Evolutionary conservation across 2,888 invertebrate species (phyloP).

Genomic region (Anthoptus insignis): DNA sequence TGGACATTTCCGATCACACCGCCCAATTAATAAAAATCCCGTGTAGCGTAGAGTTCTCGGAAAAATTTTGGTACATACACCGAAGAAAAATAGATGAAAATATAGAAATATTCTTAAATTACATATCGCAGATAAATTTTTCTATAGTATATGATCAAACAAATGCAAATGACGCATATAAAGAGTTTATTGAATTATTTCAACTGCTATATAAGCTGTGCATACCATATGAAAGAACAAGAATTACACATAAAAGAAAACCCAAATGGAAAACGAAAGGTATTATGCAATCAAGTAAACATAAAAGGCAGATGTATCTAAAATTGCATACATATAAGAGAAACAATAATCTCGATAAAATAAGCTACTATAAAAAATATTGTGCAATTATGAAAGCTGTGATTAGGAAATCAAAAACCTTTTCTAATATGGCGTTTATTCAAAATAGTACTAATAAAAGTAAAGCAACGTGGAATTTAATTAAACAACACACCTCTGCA

Average conservation of each 20-base stretch:
- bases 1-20: background rate
- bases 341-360: background rate
- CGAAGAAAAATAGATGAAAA: background rate
- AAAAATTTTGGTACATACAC: background rate
- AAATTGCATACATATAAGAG: background rate
- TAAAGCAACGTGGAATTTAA: background rate
- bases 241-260: constrained; percentile 5
- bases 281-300: background rate
- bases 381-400: background rate
- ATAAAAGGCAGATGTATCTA: constrained; percentile 2
- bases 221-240: background rate
- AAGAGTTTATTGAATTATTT: background rate
- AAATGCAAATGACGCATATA: background rate
- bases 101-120: background rate
- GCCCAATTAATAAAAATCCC: background rate
- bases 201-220: background rate
- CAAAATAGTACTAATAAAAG: background rate
- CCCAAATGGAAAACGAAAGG: background rate
- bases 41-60: background rate
- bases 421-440: background rate
- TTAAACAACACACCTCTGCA: background rate
- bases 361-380: background rate
- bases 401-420: background rate
- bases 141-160: background rate
- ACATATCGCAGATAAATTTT: background rate